Evolutionary conservation across 2,113 vertebrate species (phyloP).

Genomic region (Xyliphius kryptos): DNA sequence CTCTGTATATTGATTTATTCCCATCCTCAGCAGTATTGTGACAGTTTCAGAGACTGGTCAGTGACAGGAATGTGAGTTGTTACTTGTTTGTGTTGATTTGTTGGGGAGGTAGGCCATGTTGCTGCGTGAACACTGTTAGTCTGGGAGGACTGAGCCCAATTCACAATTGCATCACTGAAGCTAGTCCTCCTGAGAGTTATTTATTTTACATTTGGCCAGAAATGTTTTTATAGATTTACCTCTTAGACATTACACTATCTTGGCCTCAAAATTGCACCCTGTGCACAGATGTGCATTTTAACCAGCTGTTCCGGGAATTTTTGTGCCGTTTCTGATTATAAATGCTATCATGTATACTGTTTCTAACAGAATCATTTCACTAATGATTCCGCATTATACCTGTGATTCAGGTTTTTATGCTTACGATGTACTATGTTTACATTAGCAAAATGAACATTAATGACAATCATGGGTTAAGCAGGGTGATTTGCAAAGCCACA

Average conservation of each 20-base stretch:
- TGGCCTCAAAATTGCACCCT: slow-evolving; percentile 10
- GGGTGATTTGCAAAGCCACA: too few relatives aligned
- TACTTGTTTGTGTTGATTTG: slow-evolving; percentile 34
- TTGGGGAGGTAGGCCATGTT: slow-evolving; percentile 31
- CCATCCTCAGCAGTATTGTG: slow-evolving; percentile 36
- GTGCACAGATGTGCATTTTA: slow-evolving; percentile 20
- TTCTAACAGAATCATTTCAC: too few relatives aligned
- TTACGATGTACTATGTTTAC: too few relatives aligned
- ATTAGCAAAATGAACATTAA: too few relatives aligned
- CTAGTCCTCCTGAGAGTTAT: slow-evolving; percentile 15
- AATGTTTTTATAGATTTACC: slow-evolving; percentile 22
- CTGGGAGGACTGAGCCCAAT: slow-evolving; percentile 13
- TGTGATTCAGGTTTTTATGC: too few relatives aligned
- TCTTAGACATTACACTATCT: slow-evolving; percentile 9
- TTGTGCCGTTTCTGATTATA: slow-evolving; percentile 2
- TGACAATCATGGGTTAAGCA: too few relatives aligned
- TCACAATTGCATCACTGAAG: slow-evolving; percentile 20
- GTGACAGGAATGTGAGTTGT: slow-evolving; percentile 22
- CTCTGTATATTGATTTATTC: slow-evolving; percentile 34
- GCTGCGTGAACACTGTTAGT: slow-evolving; percentile 19
- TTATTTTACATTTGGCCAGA: slow-evolving; percentile 32
- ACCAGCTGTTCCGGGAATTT: too few relatives aligned
- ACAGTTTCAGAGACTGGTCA: slow-evolving; percentile 29
- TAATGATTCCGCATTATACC: too few relatives aligned
- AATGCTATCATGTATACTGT: background rate